Evolutionary conservation across 2,888 invertebrate genomes (phyloP), one percentile per base, ranked within the genome.

Genomic region (Tholera decimalis): DNA sequence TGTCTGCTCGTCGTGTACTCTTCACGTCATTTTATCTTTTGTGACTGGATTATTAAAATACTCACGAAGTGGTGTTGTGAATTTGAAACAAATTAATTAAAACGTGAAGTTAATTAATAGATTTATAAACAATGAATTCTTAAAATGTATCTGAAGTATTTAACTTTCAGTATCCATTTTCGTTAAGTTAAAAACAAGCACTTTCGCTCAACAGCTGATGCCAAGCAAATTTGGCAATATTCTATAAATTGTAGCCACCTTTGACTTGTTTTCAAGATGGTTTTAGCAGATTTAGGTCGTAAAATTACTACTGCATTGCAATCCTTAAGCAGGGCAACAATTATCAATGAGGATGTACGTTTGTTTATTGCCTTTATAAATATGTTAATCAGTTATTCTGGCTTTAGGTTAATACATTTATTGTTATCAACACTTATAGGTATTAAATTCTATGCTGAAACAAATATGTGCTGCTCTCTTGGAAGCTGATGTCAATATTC

Each of bases 211-310:
- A 84, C 87, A 87, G 87, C 87, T 87, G 87, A 88, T 86, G 73
- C 74, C 68, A 76, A 80, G 75, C 63, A 69, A 64, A 59, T 72
- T 64, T 80, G 74, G 69, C 77, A 57, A 59, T 74, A 71, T 65
- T 70, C 71, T 83, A 44, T 64, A 58, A 28, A 55, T 63, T 66
- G 39, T 37, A 65, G 41, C 60, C 33, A 51, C 44, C 50, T 41
- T 50, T 54, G 22, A 37, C 78, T 83, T 74, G 70, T 74, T 74
- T 82, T 77, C 90, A 97, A 96, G 91, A 99, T 99, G 99, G 99
- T 99, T 93, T 98, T 99, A 97, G 99, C 99, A 88, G 99, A 99
- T 97, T 97, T 99, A 93, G 99, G 99, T 91, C 98, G 99, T 91
- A 99, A 99, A 96, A 99, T 99, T 91, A 99, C 99, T 88, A 98